These are phyloP conservation scores for Sparus aurata DNA, from an alignment of 2,797 vertebrate species.

Conservation along the genomic window DNA sequence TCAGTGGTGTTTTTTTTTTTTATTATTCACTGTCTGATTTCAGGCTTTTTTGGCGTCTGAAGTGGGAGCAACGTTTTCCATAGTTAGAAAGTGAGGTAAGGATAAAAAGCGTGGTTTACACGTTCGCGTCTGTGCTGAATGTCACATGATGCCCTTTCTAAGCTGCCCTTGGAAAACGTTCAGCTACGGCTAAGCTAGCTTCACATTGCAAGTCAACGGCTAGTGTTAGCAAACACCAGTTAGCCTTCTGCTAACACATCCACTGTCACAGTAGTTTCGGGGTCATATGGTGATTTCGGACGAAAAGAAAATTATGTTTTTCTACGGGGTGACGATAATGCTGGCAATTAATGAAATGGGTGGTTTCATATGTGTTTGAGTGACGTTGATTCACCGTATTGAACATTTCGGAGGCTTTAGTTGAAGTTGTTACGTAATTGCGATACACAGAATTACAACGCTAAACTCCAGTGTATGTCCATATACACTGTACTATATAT, in stretches of 20 bases:
- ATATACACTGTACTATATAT: no score
- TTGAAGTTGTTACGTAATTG: neutral
- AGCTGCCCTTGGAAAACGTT: constrained; percentile 45
- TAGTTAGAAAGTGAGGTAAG: constrained; percentile 12
- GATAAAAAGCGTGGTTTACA: accelerated
- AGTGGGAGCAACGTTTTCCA: neutral
- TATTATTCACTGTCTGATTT: neutral
- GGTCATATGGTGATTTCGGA: neutral
- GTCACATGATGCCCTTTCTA: accelerated
- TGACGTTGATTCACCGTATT: neutral
- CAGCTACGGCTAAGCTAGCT: constrained; percentile 32
- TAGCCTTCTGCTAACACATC: neutral
- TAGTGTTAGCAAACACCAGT: neutral
- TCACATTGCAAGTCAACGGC: neutral
- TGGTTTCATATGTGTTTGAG: neutral
- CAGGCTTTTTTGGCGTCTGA: neutral
- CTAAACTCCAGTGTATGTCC: neutral
- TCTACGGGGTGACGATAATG: neutral
- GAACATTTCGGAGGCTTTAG: neutral
- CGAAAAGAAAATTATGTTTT: no score
- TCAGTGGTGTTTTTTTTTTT: neutral
- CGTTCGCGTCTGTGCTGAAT: accelerated
- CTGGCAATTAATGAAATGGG: neutral
- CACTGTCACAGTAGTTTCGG: neutral
- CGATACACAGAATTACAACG: neutral